Evolutionary conservation across 2,797 vertebrate species (phyloP), one percentile per base, ranked within the genome.

Genomic region (Siniperca undulata): DNA sequence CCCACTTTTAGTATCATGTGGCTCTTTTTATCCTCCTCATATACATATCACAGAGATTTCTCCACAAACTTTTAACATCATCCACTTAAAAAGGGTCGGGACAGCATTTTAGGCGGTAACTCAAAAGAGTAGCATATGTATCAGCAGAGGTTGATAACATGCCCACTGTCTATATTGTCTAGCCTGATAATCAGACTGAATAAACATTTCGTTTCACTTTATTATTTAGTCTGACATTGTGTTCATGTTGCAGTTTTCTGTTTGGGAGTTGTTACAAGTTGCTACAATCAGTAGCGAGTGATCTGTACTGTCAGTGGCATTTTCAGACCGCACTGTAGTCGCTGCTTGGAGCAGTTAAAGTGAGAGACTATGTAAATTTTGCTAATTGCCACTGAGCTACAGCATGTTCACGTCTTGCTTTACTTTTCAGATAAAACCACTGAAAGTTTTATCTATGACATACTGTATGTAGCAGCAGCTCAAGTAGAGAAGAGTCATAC

Each of bases 11-110:
- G 19, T 20, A 12, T 59, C 30, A 20, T 14, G 13, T n/a, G 19
- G 62, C 71, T 58, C 48, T 48, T 24, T 66, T 42, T 34, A 10
- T 30, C 42, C 24, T 59, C 6, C 19, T 50, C 55, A 70, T 71
- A 60, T 55, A 42, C 53, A 71, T 73, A 85, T 53, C 53, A 62
- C 48, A 69, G 27, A 59, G 20, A 52, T 50, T 38, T 61, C 34
- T 27, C n/a, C 13, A 36, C 16, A 30, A 12, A 70, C 20, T 58
- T 22, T 59, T 27, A 19, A 36, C 34, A 42, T 48, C 2, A 3
- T 34, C 30, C 5, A 14, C 62, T 68, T 27, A 24, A 46, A 70
- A 30, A 66, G 38, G 38, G 20, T 34, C 8, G 20, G 36, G 7
- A 16, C 30, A 10, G 19, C 16, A 6, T 52, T 17, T 38, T 4